These are phyloP conservation scores for Drosophila asahinai DNA, from an alignment of 1,140 invertebrate species.

Conservation along the genomic window DNA sequence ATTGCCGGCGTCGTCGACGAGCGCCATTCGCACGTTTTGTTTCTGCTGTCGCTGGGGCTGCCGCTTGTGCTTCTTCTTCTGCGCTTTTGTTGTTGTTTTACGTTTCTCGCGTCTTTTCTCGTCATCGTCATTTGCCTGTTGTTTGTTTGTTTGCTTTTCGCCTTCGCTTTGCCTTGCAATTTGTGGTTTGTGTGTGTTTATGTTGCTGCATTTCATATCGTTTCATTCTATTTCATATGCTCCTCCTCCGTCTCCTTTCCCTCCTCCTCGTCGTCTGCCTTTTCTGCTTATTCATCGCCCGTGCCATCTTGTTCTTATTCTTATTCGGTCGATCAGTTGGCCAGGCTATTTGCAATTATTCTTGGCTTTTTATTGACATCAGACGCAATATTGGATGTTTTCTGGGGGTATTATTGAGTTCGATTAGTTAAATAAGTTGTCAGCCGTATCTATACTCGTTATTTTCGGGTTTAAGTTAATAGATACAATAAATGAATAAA, in stretches of 20 bases:
- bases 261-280: not conserved
- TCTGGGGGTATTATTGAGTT: not conserved
- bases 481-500: too few relatives aligned
- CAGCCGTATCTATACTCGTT: too few relatives aligned
- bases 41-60: conserved; percentile 16
- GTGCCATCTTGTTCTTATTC: conserved; percentile 29
- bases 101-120: conserved; percentile 29
- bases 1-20: conserved; percentile 32
- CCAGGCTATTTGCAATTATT: conserved; percentile 43
- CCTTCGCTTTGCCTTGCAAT: conserved; percentile 53
- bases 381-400: conserved; percentile 1
- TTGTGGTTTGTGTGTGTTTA: conserved; percentile 39
- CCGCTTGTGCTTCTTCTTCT: conserved; percentile 8
- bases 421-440: not conserved
- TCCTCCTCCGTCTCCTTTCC: not conserved
- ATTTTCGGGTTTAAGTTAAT: too few relatives aligned
- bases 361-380: conserved; percentile 53
- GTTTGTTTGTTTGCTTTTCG: conserved; percentile 64
- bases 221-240: conserved; percentile 55
- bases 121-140: conserved; percentile 41
- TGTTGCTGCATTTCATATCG: conserved; percentile 38
- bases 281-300: conserved; percentile 34
- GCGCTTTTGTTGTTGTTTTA: conserved; percentile 25
- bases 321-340: conserved; percentile 31
- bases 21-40: conserved; percentile 78